Base-by-base conservation (phyloP, 2,113 vertebrate species). In the Pseudolaguvia tuberculata region DNA sequence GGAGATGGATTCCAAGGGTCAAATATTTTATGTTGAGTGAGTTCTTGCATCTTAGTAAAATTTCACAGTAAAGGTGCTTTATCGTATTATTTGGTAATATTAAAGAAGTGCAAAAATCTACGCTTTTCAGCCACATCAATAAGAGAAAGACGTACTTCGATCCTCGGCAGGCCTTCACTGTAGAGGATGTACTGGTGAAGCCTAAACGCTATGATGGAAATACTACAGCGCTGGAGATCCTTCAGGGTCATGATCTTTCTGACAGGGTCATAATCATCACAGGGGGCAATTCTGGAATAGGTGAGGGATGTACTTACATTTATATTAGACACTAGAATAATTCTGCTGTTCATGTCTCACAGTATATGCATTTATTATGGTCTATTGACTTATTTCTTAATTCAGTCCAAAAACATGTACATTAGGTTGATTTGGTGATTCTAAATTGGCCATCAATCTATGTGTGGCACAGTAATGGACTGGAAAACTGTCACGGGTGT, bases 11-110 rank as follows among this genome's bases (percentile, higher is more conserved):
- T 94, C 93, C 81, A 97, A 93, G 0, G 96, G 96, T 65, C 94
- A 96, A 79, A 87, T 93, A 17, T 90, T 94, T 89, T 99, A 97
- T 88, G 94, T 97, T 7, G 96, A 99, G 97, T 99, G 90, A 94
- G 97, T 96, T 62, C 57, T 21, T 48, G 35, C 35, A n/a, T 39
- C 18, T 50, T 55, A 23, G 3, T 71, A 39, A 71, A 23, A 21
- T 15, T 42, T 10, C n/a, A 62, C 31, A n/a, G 6, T 11, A 62
- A 10, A 11, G 8, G 27, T 25, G 9, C 8, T 8, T 59, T 59
- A 9, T 8, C 31, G 1, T 59, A 31, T 59, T 15, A 31, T 0
- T 10, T 35, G 8, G 17, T 9, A 5, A 12, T 18, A 35, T 23
- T 5, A n/a, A n/a, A n/a, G n/a, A n/a, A n/a, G n/a, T n/a, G n/a